A percentile compares a stretch with the other conserved stretches of the same genome.
These are phyloP conservation scores for Biston stratarius DNA, from an alignment of 2,888 invertebrate genomes.

Conservation along the genomic window DNA sequence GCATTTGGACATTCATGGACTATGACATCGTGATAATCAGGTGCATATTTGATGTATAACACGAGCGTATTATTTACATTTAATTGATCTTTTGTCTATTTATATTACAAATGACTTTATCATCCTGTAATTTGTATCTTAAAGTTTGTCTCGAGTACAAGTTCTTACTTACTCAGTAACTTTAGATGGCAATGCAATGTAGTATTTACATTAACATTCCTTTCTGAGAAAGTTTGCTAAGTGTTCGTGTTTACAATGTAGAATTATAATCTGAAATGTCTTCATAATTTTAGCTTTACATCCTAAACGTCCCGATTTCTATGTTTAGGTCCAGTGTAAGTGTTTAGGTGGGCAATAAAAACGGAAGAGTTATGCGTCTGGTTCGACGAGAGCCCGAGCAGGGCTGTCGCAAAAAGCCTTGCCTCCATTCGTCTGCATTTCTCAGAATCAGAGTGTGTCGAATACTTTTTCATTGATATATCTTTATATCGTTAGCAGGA, in stretches of 20 bases:
- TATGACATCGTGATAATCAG: slow-evolving; percentile 40
- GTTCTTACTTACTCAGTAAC: too few relatives aligned
- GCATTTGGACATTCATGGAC: slow-evolving; percentile 44
- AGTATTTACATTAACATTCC: too few relatives aligned
- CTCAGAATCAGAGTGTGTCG: slow-evolving; percentile 52
- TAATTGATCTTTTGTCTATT: slow-evolving; percentile 1
- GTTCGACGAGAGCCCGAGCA: slow-evolving; percentile 38
- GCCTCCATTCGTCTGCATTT: slow-evolving; percentile 53
- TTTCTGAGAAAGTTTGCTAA: too few relatives aligned
- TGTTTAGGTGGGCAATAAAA: slow-evolving; percentile 46
- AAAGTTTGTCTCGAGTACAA: not conserved
- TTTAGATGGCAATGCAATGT: too few relatives aligned
- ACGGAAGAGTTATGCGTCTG: slow-evolving; percentile 51
- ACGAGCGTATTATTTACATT: slow-evolving; percentile 5
- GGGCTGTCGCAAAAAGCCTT: slow-evolving; percentile 51
- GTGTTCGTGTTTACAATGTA: not conserved
- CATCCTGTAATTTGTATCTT: not conserved
- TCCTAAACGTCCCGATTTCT: slow-evolving; percentile 12
- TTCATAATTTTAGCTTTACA: not conserved
- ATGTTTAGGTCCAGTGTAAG: slow-evolving; percentile 7
- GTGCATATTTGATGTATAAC: slow-evolving; percentile 17
- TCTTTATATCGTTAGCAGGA: slow-evolving; percentile 30
- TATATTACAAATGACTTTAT: slow-evolving; percentile 1
- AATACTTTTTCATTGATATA: slow-evolving; percentile 56
- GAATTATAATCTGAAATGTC: not conserved